Percentiles rank a stretch among this genome's conserved stretches.
phyloP scores from a whole-genome alignment of 1,140 invertebrate genomes.

The Orchesella cincta region DNA sequence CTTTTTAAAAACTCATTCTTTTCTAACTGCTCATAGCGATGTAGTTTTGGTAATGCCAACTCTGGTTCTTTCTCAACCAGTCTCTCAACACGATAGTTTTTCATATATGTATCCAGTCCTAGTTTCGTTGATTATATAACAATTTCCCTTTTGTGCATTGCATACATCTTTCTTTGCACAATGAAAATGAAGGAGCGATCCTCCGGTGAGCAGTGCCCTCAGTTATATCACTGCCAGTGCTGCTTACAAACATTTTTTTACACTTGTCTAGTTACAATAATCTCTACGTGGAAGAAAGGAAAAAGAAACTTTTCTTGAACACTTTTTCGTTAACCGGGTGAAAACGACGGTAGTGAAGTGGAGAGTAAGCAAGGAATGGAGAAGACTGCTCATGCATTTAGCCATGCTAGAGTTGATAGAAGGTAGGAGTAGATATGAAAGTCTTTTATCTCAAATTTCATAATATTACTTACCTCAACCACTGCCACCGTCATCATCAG shows the following conservation, averaged over 20 bases:
- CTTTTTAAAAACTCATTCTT: slow-evolving; percentile 22
- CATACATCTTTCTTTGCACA: slow-evolving; percentile 10
- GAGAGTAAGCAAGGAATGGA: too few relatives aligned
- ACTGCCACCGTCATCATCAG: slow-evolving; percentile 2
- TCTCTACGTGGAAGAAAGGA: slow-evolving; percentile 11
- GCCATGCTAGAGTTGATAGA: not conserved
- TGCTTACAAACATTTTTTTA: slow-evolving; percentile 17
- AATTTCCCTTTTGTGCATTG: slow-evolving; percentile 12
- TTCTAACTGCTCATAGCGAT: not conserved
- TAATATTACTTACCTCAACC: slow-evolving; percentile 23
- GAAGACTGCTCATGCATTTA: too few relatives aligned
- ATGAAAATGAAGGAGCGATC: slow-evolving; percentile 4
- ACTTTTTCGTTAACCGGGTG: slow-evolving; percentile 18
- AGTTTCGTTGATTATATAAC: not conserved
- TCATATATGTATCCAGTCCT: not conserved
- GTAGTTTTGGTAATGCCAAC: not conserved
- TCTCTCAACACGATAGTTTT: slow-evolving; percentile 13
- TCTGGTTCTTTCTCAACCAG: not conserved
- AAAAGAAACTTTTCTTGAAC: slow-evolving; percentile 9
- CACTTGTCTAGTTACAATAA: slow-evolving; percentile 20
- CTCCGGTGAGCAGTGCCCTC: slow-evolving; percentile 7
- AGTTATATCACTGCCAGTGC: too few relatives aligned
- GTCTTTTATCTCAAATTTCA: slow-evolving; percentile 21
- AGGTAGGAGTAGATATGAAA: not conserved
- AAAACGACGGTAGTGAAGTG: too few relatives aligned